Evolutionary conservation across 2,888 invertebrate species (phyloP).

Genomic region (Phorcus lineatus): DNA sequence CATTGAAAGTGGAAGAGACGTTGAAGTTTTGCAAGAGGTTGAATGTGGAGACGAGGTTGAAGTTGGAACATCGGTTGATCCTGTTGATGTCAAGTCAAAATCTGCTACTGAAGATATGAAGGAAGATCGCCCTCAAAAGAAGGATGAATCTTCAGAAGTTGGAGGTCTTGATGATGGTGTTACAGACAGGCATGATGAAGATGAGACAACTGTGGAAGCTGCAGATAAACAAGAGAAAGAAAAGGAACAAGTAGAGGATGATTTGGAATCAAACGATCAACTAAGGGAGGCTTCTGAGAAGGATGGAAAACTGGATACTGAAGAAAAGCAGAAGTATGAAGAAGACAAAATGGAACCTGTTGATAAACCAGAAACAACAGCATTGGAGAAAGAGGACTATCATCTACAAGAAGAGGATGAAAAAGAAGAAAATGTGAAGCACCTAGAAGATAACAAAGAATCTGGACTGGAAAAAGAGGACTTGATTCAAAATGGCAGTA

Average conservation of each 20-base stretch:
- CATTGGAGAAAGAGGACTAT: neutral
- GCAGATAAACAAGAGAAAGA: neutral
- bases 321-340: neutral
- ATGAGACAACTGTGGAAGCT: neutral
- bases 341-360: neutral
- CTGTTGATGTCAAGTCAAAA: neutral
- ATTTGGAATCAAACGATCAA: too few species aligned
- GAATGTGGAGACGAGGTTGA: too few species aligned
- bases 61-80: neutral
- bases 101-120: neutral
- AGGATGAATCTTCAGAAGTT: neutral
- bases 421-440: too few species aligned
- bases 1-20: too few species aligned
- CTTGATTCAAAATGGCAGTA: constrained; percentile 25
- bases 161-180: neutral
- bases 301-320: neutral
- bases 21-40: too few species aligned
- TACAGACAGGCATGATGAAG: neutral
- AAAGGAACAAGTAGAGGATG: neutral
- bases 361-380: neutral
- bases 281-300: neutral
- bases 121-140: neutral
- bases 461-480: neutral
- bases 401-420: too few species aligned
- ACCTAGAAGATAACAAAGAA: too few species aligned